Conservation (phyloP, 2,113 vertebrate genomes). For the Aramus guarauna region DNA sequence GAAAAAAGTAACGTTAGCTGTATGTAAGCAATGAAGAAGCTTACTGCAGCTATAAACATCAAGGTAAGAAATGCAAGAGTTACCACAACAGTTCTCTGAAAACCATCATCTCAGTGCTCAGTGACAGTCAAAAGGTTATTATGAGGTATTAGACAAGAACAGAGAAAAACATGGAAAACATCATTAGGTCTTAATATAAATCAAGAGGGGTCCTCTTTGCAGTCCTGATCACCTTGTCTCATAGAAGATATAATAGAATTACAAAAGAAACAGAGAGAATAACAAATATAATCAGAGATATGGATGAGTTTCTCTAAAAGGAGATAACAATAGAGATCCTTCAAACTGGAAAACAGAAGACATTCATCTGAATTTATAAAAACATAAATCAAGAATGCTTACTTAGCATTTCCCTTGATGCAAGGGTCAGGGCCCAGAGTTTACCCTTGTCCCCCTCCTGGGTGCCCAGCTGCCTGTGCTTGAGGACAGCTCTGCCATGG, state of each 20-base stretch:
- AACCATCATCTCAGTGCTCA: background rate
- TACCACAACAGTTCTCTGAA: background rate
- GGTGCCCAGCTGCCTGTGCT: background rate
- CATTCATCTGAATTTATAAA: background rate
- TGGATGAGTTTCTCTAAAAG: background rate
- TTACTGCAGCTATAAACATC: background rate
- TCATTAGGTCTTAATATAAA: background rate
- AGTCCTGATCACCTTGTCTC: background rate
- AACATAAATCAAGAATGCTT: background rate
- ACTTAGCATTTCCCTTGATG: background rate
- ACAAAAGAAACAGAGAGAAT: background rate
- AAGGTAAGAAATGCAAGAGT: background rate
- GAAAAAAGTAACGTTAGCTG: background rate
- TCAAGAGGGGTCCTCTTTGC: background rate
- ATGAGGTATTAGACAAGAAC: background rate
- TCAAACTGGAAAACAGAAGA: background rate
- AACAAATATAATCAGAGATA: background rate
- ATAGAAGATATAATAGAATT: background rate
- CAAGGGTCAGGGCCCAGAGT: background rate
- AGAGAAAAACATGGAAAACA: background rate
- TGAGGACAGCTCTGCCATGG: background rate
- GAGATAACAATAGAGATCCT: background rate
- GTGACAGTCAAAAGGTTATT: background rate
- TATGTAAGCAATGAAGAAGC: background rate
- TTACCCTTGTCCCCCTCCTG: background rate